Evolutionary conservation across 2,113 vertebrate genomes (phyloP).

Genomic region (Arvicanthis niloticus): DNA sequence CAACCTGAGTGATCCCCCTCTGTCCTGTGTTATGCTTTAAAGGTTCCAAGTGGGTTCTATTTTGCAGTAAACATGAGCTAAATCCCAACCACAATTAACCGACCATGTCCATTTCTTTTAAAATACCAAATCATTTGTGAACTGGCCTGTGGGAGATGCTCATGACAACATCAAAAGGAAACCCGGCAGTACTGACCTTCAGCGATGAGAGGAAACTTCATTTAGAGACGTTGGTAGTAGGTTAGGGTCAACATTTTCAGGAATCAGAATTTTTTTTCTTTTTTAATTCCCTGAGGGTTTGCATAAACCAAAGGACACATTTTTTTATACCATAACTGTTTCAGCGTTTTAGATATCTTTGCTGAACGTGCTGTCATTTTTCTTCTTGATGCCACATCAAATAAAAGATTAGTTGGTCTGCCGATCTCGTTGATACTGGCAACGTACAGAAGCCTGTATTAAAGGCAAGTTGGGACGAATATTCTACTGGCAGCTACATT

Average conservation of each 20-base stretch:
- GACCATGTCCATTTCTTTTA: background rate
- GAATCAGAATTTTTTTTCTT: constrained; percentile 38
- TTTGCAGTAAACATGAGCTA: background rate
- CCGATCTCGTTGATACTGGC: constrained; percentile 60
- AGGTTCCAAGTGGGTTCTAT: background rate
- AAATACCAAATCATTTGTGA: constrained; percentile 24
- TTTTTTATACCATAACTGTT: constrained; percentile 35
- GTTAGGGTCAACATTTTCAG: background rate
- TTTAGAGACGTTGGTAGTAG: constrained; percentile 46
- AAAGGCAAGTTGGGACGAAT: constrained; percentile 63
- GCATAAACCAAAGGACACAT: constrained; percentile 25
- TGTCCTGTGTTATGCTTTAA: background rate
- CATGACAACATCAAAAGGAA: background rate
- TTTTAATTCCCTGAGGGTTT: background rate
- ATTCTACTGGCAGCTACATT: constrained; percentile 25
- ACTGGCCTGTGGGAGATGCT: background rate
- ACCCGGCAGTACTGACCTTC: background rate
- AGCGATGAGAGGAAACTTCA: constrained; percentile 25
- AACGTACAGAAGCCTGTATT: background rate
- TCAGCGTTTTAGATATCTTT: constrained; percentile 65
- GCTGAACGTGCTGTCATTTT: constrained; percentile 23
- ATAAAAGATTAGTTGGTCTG: constrained; percentile 57
- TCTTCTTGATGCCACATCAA: constrained; percentile 39
- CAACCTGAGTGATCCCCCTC: background rate
- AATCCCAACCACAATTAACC: background rate